Evolutionary conservation across 2,888 invertebrate species (phyloP).

Genomic region (Achlya flavicornis): DNA sequence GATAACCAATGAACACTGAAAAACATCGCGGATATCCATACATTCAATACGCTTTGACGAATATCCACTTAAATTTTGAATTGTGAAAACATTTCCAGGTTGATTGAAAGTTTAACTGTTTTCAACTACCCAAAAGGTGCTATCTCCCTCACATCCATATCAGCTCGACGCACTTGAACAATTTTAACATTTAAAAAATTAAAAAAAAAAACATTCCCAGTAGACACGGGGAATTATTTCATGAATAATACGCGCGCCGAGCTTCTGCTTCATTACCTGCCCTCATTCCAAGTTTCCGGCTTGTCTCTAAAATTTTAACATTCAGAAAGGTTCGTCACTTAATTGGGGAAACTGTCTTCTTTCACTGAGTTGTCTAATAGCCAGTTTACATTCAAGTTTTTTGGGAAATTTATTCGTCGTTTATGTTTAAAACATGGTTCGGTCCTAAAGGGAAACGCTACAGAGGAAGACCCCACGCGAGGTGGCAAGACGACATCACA

Average conservation of each 20-base stretch:
- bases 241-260: conserved; percentile 5
- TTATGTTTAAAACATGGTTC: too few species aligned
- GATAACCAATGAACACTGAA: too few species aligned
- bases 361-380: conserved; percentile 1
- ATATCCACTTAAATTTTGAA: too few species aligned
- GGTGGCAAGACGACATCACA: too few species aligned
- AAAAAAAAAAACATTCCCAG: background rate
- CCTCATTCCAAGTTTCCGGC: background rate
- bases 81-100: too few species aligned
- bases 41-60: too few species aligned
- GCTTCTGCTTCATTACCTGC: conserved; percentile 4
- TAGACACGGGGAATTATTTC: conserved; percentile 5
- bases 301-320: background rate
- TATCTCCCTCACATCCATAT: too few species aligned
- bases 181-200: background rate
- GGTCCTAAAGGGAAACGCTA: too few species aligned
- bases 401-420: background rate
- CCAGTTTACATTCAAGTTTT: background rate
- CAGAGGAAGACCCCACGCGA: too few species aligned
- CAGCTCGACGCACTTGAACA: background rate
- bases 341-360: conserved; percentile 9
- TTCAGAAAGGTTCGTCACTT: conserved; percentile 8
- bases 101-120: too few species aligned
- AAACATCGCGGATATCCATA: too few species aligned
- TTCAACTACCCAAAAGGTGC: background rate